phyloP scores from a whole-genome alignment of 2,797 vertebrate genomes.

The Rhadinocentrus ornatus region DNA sequence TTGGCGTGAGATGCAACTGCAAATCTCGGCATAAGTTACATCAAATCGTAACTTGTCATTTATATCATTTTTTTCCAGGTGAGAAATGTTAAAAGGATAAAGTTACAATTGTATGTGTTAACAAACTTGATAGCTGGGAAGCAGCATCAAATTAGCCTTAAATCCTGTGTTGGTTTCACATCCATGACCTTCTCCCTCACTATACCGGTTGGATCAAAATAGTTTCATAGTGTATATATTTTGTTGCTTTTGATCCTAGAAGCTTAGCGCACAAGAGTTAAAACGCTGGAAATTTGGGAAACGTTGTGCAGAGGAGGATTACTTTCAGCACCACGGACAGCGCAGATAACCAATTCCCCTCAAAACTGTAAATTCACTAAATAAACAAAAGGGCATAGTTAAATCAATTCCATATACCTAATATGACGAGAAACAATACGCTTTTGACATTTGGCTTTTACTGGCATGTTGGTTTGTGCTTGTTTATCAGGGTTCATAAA shows the following conservation, averaged over 20 bases:
- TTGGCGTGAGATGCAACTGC: neutral
- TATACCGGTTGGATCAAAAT: conserved; percentile 14
- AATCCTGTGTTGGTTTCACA: conserved; percentile 8
- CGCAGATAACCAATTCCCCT: conserved; percentile 37
- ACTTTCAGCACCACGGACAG: conserved; percentile 77
- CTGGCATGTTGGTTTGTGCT: neutral
- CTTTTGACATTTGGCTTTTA: neutral
- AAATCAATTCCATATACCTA: too few species aligned
- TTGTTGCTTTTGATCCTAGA: neutral
- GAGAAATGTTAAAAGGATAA: neutral
- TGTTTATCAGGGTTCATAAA: neutral
- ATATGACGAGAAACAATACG: neutral
- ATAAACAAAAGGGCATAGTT: neutral
- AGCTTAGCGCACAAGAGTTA: neutral
- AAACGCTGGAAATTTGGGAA: conserved; percentile 7
- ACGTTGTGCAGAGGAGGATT: conserved; percentile 34
- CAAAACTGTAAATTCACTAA: conserved; percentile 18
- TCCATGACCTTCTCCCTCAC: conserved; percentile 13
- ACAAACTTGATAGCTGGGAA: neutral
- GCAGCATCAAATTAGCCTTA: neutral
- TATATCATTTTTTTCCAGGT: neutral
- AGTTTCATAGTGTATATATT: neutral
- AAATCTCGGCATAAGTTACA: neutral
- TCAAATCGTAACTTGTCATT: neutral
- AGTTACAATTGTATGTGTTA: neutral